Conservation (phyloP, 2,113 vertebrate species). For the Pandion haliaetus region DNA sequence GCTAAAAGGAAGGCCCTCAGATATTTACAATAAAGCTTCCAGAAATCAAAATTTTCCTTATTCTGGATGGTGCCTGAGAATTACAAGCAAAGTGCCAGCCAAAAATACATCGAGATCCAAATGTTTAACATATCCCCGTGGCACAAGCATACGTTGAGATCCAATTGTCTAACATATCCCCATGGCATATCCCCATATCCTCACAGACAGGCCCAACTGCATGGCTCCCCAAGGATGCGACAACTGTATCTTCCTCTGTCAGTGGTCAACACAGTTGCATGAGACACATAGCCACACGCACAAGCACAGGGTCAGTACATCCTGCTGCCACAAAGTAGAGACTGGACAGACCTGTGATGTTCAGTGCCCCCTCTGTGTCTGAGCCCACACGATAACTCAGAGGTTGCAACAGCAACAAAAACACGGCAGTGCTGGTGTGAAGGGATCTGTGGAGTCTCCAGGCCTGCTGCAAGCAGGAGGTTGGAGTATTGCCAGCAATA, state of each 20-base stretch:
- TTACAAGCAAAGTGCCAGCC: not conserved
- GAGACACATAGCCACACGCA: not conserved
- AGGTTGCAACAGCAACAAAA: not conserved
- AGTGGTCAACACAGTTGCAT: rapidly evolving
- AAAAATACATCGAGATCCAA: not conserved
- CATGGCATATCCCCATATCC: conserved; percentile 37
- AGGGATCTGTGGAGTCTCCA: not conserved
- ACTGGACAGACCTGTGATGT: not conserved
- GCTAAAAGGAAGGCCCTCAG: not conserved
- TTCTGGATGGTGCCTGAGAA: not conserved
- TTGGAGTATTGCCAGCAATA: not conserved
- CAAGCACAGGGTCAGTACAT: not conserved
- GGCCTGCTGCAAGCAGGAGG: not conserved
- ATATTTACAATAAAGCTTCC: not conserved
- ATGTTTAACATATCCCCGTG: conserved; percentile 23
- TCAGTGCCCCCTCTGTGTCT: rapidly evolving
- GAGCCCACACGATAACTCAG: not conserved
- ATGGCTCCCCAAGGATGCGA: rapidly evolving
- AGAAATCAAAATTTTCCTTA: not conserved
- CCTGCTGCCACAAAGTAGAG: not conserved
- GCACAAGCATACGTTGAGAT: not conserved
- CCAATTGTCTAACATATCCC: not conserved
- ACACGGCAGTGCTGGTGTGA: not conserved
- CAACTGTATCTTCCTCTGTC: not conserved
- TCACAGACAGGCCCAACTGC: not conserved